Conservation (phyloP, 2,113 vertebrate species). For the Onychostoma macrolepis region DNA sequence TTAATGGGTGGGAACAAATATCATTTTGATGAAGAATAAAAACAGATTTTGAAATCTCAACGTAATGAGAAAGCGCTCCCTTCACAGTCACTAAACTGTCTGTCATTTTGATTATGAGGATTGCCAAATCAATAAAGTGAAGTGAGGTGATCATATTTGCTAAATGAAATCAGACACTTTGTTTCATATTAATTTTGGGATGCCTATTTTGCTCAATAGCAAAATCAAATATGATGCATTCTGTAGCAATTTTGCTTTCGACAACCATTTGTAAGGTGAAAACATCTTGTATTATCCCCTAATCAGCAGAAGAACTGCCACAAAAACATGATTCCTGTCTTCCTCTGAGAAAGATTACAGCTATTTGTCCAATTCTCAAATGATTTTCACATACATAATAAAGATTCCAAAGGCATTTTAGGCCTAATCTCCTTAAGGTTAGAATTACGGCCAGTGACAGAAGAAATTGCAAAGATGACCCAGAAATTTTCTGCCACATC, state of each 20-base stretch:
- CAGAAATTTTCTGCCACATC: no score
- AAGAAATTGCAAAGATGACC: no score
- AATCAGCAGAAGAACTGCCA: neutral
- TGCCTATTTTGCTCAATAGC: no score
- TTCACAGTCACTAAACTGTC: no score
- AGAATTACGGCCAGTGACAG: neutral
- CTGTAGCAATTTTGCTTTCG: no score
- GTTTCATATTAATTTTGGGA: no score
- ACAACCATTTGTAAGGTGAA: no score
- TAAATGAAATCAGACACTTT: no score
- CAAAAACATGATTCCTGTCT: neutral
- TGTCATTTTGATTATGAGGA: neutral
- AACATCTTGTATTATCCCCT: neutral
- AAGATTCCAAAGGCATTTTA: neutral
- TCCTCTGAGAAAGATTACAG: neutral
- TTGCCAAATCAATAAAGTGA: neutral
- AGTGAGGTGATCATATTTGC: no score
- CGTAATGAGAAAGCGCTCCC: neutral
- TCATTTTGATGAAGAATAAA: neutral
- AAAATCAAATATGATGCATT: no score
- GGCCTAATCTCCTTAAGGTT: neutral
- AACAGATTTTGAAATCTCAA: neutral
- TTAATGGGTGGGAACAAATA: neutral
- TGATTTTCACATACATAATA: neutral
- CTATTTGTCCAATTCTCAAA: neutral